phyloP scores from a whole-genome alignment of 2,113 vertebrate species.

The Elanus axillaris region DNA sequence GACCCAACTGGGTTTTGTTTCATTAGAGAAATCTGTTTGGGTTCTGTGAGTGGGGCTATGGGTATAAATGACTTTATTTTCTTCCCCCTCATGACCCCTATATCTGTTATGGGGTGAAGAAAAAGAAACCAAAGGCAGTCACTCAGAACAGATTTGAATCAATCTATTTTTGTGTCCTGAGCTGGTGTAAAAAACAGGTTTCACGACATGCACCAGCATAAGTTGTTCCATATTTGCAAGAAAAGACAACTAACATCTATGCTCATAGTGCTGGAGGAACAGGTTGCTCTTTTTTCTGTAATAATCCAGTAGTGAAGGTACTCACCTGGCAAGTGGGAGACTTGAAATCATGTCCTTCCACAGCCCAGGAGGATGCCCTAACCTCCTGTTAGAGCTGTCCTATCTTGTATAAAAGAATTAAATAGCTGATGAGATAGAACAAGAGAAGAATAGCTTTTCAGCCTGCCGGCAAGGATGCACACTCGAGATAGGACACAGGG shows the following conservation, averaged over 20 bases:
- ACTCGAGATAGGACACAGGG: background rate
- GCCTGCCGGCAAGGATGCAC: background rate
- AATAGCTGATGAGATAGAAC: background rate
- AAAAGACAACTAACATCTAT: background rate
- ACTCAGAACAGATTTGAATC: background rate
- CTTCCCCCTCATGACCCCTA: rapidly evolving
- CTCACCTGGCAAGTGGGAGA: background rate
- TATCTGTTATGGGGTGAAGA: background rate
- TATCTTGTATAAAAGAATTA: background rate
- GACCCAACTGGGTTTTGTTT: background rate
- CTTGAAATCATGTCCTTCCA: background rate
- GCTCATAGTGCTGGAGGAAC: background rate
- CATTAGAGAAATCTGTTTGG: background rate
- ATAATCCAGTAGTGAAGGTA: background rate
- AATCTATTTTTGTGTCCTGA: background rate
- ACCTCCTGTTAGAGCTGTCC: background rate
- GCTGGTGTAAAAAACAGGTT: background rate
- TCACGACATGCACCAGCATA: background rate
- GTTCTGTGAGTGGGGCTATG: background rate
- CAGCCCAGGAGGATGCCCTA: background rate
- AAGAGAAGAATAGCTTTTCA: background rate
- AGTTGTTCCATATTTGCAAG: background rate
- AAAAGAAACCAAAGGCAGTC: background rate
- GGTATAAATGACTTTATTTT: background rate
- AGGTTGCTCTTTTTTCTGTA: background rate